These are phyloP conservation scores for Malthinus flaveolus DNA, from an alignment of 2,888 invertebrate genomes.

Conservation along the genomic window DNA sequence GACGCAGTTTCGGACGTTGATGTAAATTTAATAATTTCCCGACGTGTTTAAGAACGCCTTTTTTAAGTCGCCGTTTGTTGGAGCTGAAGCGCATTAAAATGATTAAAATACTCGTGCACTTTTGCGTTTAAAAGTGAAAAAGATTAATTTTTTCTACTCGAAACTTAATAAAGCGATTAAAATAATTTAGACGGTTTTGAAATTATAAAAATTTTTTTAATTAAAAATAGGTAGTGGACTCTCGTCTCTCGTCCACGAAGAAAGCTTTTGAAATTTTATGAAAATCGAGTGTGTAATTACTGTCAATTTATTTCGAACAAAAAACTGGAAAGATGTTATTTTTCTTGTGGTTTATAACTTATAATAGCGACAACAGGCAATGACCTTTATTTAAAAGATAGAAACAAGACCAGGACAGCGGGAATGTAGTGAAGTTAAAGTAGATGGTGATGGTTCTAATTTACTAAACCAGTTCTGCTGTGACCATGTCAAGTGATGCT, in stretches of 20 bases:
- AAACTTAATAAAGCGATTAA: too few species aligned
- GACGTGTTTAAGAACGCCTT: too few species aligned
- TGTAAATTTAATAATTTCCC: too few species aligned
- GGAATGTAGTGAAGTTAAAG: conserved; percentile 46
- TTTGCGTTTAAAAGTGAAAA: too few species aligned
- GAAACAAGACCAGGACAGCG: conserved; percentile 51
- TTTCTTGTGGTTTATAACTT: conserved; percentile 16
- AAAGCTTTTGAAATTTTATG: conserved; percentile 3
- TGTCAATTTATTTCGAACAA: conserved; percentile 7
- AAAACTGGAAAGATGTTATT: conserved; percentile 20
- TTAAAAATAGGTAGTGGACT: not conserved
- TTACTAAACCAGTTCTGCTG: conserved; percentile 53
- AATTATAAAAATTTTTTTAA: conserved; percentile 6
- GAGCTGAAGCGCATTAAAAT: too few species aligned
- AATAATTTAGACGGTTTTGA: not conserved
- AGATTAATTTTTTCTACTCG: too few species aligned
- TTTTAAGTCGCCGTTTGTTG: too few species aligned
- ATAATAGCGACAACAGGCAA: conserved; percentile 25
- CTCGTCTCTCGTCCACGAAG: not conserved
- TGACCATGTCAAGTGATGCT: conserved; percentile 54
- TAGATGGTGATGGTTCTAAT: conserved; percentile 52
- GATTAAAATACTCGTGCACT: too few species aligned
- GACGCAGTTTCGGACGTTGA: too few species aligned
- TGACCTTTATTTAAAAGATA: conserved; percentile 34
- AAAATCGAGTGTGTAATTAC: conserved; percentile 3